Conservation (phyloP, 2,113 vertebrate genomes). For the Cryptoleucopteryx plumbea region DNA sequence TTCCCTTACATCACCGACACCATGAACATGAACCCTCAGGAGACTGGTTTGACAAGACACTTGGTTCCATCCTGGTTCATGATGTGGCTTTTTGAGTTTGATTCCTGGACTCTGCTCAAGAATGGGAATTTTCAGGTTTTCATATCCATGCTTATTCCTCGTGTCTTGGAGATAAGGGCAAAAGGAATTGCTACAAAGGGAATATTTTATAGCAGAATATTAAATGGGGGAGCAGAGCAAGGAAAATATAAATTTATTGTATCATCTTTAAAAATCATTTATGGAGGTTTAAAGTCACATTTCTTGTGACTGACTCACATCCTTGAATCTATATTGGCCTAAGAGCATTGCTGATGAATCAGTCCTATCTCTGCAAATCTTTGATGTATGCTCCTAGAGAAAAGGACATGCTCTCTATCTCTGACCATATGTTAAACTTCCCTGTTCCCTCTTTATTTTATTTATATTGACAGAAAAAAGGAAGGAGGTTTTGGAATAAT, state of each 20-base stretch:
- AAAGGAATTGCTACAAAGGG: not conserved
- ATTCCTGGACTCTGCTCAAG: not conserved
- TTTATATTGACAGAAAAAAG: not conserved
- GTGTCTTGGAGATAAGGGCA: not conserved
- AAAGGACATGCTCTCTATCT: not conserved
- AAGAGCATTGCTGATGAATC: not conserved
- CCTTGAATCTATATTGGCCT: not conserved
- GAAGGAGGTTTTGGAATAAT: constrained; percentile 33
- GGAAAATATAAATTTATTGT: not conserved
- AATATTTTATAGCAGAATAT: not conserved
- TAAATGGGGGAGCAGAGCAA: not conserved
- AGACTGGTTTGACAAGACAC: not conserved
- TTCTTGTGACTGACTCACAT: not conserved
- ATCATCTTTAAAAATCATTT: not conserved
- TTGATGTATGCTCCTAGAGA: not conserved
- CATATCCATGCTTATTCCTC: not conserved
- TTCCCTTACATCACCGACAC: not conserved
- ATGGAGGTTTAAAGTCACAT: not conserved
- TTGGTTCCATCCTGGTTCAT: not conserved
- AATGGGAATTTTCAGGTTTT: not conserved
- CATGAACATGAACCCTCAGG: not conserved
- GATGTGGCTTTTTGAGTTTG: not conserved
- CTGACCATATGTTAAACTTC: constrained; percentile 6
- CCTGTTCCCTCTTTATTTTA: not conserved
- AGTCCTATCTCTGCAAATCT: not conserved